Evolutionary conservation across 2,888 invertebrate genomes (phyloP), one percentile per base, ranked within the genome.

Genomic region (Hypsopygia costalis): DNA sequence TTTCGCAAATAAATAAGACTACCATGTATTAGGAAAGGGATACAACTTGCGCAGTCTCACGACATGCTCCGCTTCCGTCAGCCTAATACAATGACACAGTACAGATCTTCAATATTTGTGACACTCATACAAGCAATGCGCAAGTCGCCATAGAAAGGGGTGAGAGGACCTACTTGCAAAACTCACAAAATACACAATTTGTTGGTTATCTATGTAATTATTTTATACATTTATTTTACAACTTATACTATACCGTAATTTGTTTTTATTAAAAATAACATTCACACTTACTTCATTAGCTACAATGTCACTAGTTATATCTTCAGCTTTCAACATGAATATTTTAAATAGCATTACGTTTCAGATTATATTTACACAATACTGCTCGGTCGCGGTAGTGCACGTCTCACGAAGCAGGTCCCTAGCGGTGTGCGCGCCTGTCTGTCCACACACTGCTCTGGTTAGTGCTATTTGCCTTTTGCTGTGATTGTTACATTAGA

Each of bases 391-490:
- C 52, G 64, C 64, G 65, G 69, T 69, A 69, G 69, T 71, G 71
- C 66, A 66, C 66, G 62, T 61, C 63, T 62, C 64, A 55, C 48
- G 51, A 54, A 69, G 67, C 65, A 61, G 61, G 60, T 59, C 61
- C 44, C 57, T 53, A 56, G 58, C 16, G 16, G 16, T 16, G 16
- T 16, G 55, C 58, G 58, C 52, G 54, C 50, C 46, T 51, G 54
- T n/a, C 58, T 59, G 54, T 57, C 52, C 63, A 66, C 62, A 62
- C 58, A 62, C 58, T 58, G 62, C 58, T 58, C 57, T 51, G 49
- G 49, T 70, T 58, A 65, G 53, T 63, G 83, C 68, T 87, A 87
- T 86, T 87, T 86, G 37, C 86, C 86, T 60, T 87, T 87, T 33
- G 86, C 81, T 25, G 86, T 85, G 50, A 86, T 83, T 31, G 86